Percentiles rank a stretch among this genome's conserved stretches.
Conservation (phyloP, 1,140 invertebrate species). For the Drosophila repleta region DNA sequence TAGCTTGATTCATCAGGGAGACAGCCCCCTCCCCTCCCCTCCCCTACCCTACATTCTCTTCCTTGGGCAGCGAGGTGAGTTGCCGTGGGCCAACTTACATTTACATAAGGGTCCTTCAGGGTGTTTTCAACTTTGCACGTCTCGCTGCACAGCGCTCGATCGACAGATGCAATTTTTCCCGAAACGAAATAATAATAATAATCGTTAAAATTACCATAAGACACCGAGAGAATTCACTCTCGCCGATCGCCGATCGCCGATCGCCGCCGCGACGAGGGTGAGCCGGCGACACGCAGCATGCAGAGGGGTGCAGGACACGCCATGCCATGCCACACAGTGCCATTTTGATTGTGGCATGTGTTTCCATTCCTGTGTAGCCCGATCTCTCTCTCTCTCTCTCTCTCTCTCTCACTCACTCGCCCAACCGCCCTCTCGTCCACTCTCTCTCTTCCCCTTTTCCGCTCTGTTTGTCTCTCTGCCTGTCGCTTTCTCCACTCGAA, state of each 20-base stretch:
- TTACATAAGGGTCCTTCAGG: slow-evolving; percentile 58
- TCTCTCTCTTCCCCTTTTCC: slow-evolving; percentile 8
- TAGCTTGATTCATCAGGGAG: slow-evolving; percentile 24
- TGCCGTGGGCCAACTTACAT: slow-evolving; percentile 28
- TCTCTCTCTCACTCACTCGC: background rate
- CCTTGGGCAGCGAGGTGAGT: background rate
- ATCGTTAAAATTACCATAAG: slow-evolving; percentile 77
- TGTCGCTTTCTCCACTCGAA: background rate
- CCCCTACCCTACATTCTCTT: too few relatives aligned
- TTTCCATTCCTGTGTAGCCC: slow-evolving; percentile 31
- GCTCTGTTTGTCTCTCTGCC: background rate
- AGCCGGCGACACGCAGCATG: slow-evolving; percentile 9
- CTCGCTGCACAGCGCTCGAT: slow-evolving; percentile 52
- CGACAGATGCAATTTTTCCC: slow-evolving; percentile 75
- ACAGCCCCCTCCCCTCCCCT: background rate
- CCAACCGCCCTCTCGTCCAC: background rate
- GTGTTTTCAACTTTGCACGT: slow-evolving; percentile 75
- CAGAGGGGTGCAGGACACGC: slow-evolving; percentile 38
- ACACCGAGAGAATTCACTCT: slow-evolving; percentile 35
- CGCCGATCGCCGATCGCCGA: slow-evolving; percentile 22
- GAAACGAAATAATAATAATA: slow-evolving; percentile 64
- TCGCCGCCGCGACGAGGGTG: slow-evolving; percentile 7
- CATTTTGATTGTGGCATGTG: slow-evolving; percentile 75
- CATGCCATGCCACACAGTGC: slow-evolving; percentile 27
- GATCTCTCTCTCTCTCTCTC: slow-evolving; percentile 8